These are phyloP conservation scores for Tyrophagus putrescentiae DNA, from an alignment of 1,140 invertebrate species.

Conservation along the genomic window DNA sequence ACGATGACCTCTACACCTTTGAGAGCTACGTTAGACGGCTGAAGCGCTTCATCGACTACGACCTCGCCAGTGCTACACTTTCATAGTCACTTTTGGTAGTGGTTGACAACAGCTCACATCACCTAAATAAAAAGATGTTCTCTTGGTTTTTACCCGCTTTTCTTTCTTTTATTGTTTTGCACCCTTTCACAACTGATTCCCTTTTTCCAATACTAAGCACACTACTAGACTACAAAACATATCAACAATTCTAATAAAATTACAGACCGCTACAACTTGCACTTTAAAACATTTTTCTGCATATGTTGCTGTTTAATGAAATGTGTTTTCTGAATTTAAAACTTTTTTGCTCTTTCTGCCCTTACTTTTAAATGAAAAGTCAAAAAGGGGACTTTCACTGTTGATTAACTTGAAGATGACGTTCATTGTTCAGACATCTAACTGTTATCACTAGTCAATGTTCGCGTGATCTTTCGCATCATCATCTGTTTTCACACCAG, in stretches of 20 bases:
- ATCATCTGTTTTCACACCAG: background rate
- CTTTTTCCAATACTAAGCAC: background rate
- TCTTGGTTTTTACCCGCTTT: background rate
- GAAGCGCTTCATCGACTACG: conserved; percentile 69
- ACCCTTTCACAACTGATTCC: background rate
- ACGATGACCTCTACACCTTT: conserved; percentile 96
- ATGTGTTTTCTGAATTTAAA: background rate
- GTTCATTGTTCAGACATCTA: no score
- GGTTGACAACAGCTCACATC: no score
- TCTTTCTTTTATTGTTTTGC: background rate
- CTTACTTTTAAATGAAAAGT: background rate
- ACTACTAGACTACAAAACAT: no score
- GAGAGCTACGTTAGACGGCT: conserved; percentile 91
- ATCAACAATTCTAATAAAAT: background rate
- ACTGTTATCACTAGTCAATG: no score
- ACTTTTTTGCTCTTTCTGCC: background rate
- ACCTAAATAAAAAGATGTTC: background rate
- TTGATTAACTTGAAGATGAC: conserved; percentile 2
- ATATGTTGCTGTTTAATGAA: background rate
- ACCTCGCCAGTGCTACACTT: background rate
- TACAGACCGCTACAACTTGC: background rate
- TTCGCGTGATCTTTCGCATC: background rate
- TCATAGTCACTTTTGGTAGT: background rate
- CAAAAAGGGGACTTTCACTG: background rate
- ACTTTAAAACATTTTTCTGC: background rate